phyloP scores from a whole-genome alignment of 2,888 invertebrate genomes.

The Empis stercorea region DNA sequence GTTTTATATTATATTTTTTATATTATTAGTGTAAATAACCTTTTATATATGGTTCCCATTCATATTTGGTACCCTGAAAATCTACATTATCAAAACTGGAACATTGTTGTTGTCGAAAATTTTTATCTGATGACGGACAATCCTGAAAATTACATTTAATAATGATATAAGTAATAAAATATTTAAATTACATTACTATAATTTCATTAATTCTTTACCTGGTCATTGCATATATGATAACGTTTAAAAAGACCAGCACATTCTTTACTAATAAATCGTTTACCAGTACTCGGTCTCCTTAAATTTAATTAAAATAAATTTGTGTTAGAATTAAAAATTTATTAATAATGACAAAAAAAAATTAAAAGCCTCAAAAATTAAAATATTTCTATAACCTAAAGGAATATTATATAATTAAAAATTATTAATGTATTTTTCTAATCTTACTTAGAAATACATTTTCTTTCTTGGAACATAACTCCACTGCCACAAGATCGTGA shows the following conservation, averaged over 20 bases:
- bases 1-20: background rate
- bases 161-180: slow-evolving; percentile 5
- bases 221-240: slow-evolving; percentile 70
- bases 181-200: slow-evolving; percentile 1
- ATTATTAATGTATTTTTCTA: too few species aligned
- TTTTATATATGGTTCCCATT: slow-evolving; percentile 73
- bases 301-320: background rate
- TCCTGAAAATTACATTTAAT: slow-evolving; percentile 39
- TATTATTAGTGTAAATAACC: slow-evolving; percentile 33
- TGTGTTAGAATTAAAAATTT: too few species aligned
- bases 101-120: slow-evolving; percentile 65
- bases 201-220: slow-evolving; percentile 40
- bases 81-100: slow-evolving; percentile 60
- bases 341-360: too few species aligned
- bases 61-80: slow-evolving; percentile 63
- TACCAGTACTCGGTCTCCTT: slow-evolving; percentile 19
- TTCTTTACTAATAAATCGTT: slow-evolving; percentile 34
- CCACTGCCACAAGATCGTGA: slow-evolving; percentile 78
- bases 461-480: slow-evolving; percentile 37
- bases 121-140: slow-evolving; percentile 48
- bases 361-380: too few species aligned
- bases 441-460: slow-evolving; percentile 30
- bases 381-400: too few species aligned
- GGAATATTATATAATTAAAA: too few species aligned
- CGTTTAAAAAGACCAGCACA: slow-evolving; percentile 68